Evolutionary conservation across 2,888 invertebrate species (phyloP), one percentile per base, ranked within the genome.

Genomic region (Caenorhabditis sp.): DNA sequence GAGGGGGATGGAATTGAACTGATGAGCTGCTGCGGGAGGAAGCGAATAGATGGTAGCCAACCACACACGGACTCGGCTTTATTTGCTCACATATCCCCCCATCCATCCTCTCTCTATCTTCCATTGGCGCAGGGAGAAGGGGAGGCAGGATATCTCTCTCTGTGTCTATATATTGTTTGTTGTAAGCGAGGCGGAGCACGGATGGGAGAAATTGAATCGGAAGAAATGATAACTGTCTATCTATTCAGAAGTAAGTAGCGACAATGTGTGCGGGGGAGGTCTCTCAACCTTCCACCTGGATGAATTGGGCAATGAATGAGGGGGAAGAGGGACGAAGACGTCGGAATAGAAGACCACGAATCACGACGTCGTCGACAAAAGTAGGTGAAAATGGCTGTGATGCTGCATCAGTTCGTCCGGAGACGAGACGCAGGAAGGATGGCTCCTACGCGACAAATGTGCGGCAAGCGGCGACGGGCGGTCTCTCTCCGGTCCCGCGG

Each of bases 81-180:
- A 67, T 74, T 74, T 72, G 72, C 72, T 72, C 72, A 65, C 65
- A 65, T 47, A 62, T 62, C 40, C 47, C 26, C 37, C 50, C 58
- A 37, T 20, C 26, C 50, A 20, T 22, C 13, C 15, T 40, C 26
- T 50, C 44, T 61, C 32, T 44, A 26, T 50, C 44, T 35, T 24
- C 51, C 32, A 20, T 64, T 51, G 53, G 40, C 65, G 53, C 37
- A 55, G 50, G 47, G n/a, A n/a, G n/a, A n/a, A n/a, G n/a, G n/a
- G n/a, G n/a, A n/a, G n/a, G n/a, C n/a, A n/a, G n/a, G n/a, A 60
- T 44, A 71, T 61, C 61, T 71, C 61, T 60, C 58, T 47, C 44
- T 44, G n/a, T n/a, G n/a, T n/a, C n/a, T n/a, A 53, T 28, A 55
- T 71, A 64, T 64, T 71, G 71, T 71, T 71, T 71, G 71, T 71